Base-by-base conservation (phyloP, 2,113 vertebrate genomes). In the Empidonax alnorum region DNA sequence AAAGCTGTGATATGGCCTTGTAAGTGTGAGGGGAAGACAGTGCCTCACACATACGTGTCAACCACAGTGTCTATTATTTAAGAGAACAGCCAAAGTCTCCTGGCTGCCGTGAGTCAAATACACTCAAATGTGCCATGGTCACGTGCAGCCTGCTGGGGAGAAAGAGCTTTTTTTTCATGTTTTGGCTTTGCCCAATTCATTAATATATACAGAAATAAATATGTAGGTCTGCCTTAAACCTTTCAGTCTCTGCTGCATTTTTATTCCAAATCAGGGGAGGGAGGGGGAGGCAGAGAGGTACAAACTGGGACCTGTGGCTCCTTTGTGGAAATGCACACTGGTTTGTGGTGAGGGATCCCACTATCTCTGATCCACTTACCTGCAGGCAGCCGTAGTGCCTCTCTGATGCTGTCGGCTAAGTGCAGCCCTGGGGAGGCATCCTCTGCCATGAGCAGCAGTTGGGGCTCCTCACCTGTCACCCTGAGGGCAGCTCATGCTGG, bases 401-500 rank as follows among this genome's bases (percentile, higher is more conserved):
- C 61, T 8, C 87, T 27, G 68, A 16, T 18, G 14, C 84, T 59
- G 66, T 85, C 79, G 39, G 10, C 11, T 75, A 58, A 91, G 84
- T 21, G 58, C 68, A 87, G 93, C 90, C 95, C 94, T 88, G 93
- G 63, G 20, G 49, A 97, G 93, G 87, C 84, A 78, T 92, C 94
- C 72, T 67, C 84, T 14, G 20, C 83, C 72, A 47, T 56, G 20
- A 37, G 68, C 74, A 67, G 84, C 14, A 55, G 59, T 69, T 95
- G 96, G 88, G 95, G 94, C 71, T 92, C 85, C 92, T 97, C 88
- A 94, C 90, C 96, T 98, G 97, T 91, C 79, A 46, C 93, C 97
- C 93, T 0, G 12, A 93, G 97, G 97, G 96, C 20, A 0, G 75
- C 83, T 96, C 49, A 15, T 8, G 33, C 87, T 59, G 80, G 18